phyloP scores from a whole-genome alignment of 2,888 invertebrate species.

The Mamestra brassicae region DNA sequence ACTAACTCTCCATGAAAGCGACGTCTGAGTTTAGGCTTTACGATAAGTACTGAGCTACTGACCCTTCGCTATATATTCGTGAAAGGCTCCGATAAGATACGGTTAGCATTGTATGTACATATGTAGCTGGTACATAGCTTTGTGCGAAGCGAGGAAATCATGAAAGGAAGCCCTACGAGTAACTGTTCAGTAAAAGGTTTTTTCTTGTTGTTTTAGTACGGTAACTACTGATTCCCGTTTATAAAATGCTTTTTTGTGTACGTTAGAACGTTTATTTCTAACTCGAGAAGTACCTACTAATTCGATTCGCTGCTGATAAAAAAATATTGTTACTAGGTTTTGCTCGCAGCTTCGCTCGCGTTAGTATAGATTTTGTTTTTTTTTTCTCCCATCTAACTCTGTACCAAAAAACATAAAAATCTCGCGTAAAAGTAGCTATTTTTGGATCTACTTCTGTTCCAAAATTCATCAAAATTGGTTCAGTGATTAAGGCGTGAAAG shows the following conservation, averaged over 20 bases:
- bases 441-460: too few relatives aligned
- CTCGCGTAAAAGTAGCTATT: too few relatives aligned
- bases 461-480: too few relatives aligned
- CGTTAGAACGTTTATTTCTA: neutral
- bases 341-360: too few relatives aligned
- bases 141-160: conserved; percentile 8
- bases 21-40: conserved; percentile 44
- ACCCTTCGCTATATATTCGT: conserved; percentile 44
- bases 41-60: conserved; percentile 48
- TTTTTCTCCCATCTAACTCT: too few relatives aligned
- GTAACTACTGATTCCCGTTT: neutral
- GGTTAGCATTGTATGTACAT: conserved; percentile 20
- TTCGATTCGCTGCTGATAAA: too few relatives aligned
- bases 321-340: too few relatives aligned
- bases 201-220: conserved; percentile 5
- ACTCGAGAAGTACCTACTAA: neutral
- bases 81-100: conserved; percentile 29
- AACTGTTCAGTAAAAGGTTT: conserved; percentile 2
- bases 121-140: neutral
- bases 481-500: too few relatives aligned
- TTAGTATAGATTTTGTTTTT: too few relatives aligned
- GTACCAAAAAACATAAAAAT: too few relatives aligned
- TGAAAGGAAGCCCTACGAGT: conserved; percentile 3
- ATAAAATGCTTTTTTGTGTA: neutral
- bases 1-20: conserved; percentile 23